Evolutionary conservation across 1,140 invertebrate genomes (phyloP).

Genomic region (Drosophila mauritiana): DNA sequence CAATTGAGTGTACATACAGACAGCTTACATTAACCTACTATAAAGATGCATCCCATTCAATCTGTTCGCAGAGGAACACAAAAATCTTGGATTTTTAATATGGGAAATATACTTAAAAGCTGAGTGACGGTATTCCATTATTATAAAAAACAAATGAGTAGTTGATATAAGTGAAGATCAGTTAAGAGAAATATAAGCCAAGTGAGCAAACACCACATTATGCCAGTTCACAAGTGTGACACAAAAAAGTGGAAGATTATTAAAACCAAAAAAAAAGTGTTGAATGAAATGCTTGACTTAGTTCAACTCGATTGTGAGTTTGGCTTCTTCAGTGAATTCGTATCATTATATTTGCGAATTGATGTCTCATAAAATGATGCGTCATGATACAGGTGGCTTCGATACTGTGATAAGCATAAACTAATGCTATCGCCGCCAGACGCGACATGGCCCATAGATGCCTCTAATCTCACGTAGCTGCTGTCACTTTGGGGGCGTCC

Average conservation of each 20-base stretch:
- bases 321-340: background rate
- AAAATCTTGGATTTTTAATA: constrained; percentile 21
- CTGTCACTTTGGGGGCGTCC: constrained; percentile 32
- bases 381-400: constrained; percentile 41
- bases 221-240: background rate
- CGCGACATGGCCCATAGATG: constrained; percentile 55
- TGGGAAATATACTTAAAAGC: too few species aligned
- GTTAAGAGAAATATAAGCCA: background rate
- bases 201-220: too few species aligned
- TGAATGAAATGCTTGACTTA: constrained; percentile 12
- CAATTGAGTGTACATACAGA: constrained; percentile 38
- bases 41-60: constrained; percentile 68
- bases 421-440: constrained; percentile 66
- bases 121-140: background rate
- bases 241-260: background rate
- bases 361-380: constrained; percentile 52
- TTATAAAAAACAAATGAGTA: too few species aligned
- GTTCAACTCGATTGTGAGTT: constrained; percentile 1
- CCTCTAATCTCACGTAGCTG: constrained; percentile 69
- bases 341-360: background rate
- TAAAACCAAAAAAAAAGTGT: background rate
- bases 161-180: background rate
- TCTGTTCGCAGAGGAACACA: constrained; percentile 73
- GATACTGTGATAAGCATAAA: constrained; percentile 41
- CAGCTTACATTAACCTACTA: constrained; percentile 20